Base-by-base conservation (phyloP, 2,113 vertebrate species). In the Hippocampus mohnikei region DNA sequence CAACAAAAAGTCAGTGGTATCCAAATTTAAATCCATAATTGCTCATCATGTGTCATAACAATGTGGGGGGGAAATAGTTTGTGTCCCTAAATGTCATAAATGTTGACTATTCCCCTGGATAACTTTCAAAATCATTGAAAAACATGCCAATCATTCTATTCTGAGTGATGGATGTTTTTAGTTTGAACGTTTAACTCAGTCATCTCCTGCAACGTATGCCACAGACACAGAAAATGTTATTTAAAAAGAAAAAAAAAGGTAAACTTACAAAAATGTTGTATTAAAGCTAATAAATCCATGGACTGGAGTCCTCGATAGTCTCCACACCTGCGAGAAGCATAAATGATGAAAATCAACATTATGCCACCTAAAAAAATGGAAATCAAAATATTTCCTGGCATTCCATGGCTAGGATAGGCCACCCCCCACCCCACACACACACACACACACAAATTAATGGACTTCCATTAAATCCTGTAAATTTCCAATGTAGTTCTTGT, bases 281-380 rank as follows among this genome's bases (percentile, higher is more conserved):
- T 87, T 84, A 85, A 84, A 77, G 79, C 87, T 89, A 85, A 86
- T 84, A 92, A 91, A 91, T 92, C 90, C 89, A 92, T 93, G 77
- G 88, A 91, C 88, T 84, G 85, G 75, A 71, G 69, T 78, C 88
- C 86, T 84, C 72, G 80, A 81, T 72, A 72, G 84, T 81, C 83
- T 53, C 76, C 79, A 88, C 84, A 88, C 89, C 90, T 92, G 79
- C n/a, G 70, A 88, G 79, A 88, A 76, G 67, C 58, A 60, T 69
- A 18, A 40, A 55, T 58, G 25, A 18, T 33, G 27, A 33, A 60
- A 33, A 33, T 33, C 18, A 29, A 33, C 27, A 60, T 15, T 5
- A 29, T 16, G 56, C 11, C 6, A 27, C 25, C 56, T 27, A 29
- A 59, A 59, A 25, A 21, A 21, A 52, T n/a, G 20, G 21, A 7